These are phyloP conservation scores for Arothron firmamentum DNA, from an alignment of 2,113 vertebrate genomes.

Conservation along the genomic window DNA sequence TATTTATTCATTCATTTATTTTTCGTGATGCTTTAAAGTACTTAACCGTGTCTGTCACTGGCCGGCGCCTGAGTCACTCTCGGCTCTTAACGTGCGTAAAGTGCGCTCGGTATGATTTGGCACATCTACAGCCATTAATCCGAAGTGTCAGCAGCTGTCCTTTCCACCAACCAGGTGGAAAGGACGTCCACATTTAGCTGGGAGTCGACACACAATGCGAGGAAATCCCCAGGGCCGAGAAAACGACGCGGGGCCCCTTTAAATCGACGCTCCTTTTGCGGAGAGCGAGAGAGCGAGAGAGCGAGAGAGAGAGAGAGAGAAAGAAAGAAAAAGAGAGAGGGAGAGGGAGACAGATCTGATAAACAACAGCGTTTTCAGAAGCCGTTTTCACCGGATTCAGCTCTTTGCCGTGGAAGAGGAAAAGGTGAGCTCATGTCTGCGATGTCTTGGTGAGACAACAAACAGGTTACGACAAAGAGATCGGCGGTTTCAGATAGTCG, in stretches of 20 bases:
- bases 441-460: neutral
- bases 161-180: constrained; percentile 19
- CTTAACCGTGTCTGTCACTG: constrained; percentile 20
- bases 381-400: constrained; percentile 36
- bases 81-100: constrained; percentile 27
- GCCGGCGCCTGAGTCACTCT: constrained; percentile 47
- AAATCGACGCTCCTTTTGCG: constrained; percentile 52
- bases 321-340: constrained; percentile 1
- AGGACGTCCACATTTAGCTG: constrained; percentile 46
- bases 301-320: constrained; percentile 10
- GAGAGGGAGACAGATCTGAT: constrained; percentile 26
- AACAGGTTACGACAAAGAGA: neutral
- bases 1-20: neutral
- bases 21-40: too few relatives aligned
- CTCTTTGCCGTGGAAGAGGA: constrained; percentile 3
- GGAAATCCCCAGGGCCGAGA: constrained; percentile 68
- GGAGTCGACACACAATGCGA: constrained; percentile 52
- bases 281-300: constrained; percentile 11
- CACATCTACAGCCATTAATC: constrained; percentile 32
- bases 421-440: constrained; percentile 23
- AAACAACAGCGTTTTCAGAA: constrained; percentile 51
- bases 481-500: neutral
- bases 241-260: constrained; percentile 50
- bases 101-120: constrained; percentile 12
- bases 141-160: constrained; percentile 24